Evolutionary conservation across 2,113 vertebrate genomes (phyloP), one percentile per base, ranked within the genome.

Genomic region (Cnemophilus loriae): DNA sequence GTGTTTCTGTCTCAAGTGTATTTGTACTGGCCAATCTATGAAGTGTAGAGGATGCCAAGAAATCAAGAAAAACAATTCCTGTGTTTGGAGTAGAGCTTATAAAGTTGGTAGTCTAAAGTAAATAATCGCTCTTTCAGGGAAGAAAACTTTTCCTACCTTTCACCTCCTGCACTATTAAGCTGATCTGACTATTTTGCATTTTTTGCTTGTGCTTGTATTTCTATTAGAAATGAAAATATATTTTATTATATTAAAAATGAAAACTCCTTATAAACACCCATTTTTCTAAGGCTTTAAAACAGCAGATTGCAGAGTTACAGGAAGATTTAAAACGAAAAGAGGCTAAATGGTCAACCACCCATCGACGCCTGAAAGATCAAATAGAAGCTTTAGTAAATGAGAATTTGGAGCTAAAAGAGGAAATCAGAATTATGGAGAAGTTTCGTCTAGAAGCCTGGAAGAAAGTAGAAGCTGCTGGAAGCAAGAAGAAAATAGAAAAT

Each of bases 281-380:
- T 91, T 84, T 92, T 91, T 67, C 68, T 24, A 93, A 99, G 99
- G 95, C 80, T 92, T 95, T 99, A 96, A 99, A 98, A 93, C 98
- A 98, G 97, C 99, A 99, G 97, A 95, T 99, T 84, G 96, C 96
- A 94, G 98, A 98, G 37, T 96, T 99, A 95, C 99, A 99, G 97
- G 99, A 99, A 96, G 99, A 99, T 95, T 76, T 99, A 91, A 99
- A 97, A 97, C 97, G 97, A 84, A 98, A 98, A 89, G 99, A 99
- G 93, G 95, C 98, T 88, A 99, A 99, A 95, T 99, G 99, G 99
- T 98, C 98, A 64, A 98, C 97, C 57, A 98, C 98, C 7, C 98
- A 99, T 14, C 91, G 96, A 27, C 98, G 99, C 24, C 98, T 99
- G 60, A 97, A 98, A 85, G 98, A 99, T 87, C 99, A 99, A 97